Conservation (phyloP, 2,888 invertebrate species). For the Argyresthia goedartella region DNA sequence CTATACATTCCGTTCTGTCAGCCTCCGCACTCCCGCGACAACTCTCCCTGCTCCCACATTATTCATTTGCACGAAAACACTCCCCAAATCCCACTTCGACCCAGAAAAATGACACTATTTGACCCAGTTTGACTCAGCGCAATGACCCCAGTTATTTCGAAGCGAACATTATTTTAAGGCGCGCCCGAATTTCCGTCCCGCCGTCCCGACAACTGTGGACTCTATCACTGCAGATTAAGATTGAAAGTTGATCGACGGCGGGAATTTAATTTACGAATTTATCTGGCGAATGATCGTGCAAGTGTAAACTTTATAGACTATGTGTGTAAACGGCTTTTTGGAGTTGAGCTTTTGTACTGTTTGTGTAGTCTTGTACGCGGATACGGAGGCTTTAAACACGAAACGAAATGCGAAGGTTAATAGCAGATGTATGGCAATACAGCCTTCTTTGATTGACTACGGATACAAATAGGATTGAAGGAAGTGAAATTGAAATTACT, state of each 20-base stretch:
- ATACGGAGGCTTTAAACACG: too few relatives aligned
- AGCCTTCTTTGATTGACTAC: too few relatives aligned
- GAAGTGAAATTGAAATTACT: background rate
- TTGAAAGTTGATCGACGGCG: constrained; percentile 21
- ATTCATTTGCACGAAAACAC: constrained; percentile 46
- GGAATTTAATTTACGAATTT: constrained; percentile 64
- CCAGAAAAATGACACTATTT: constrained; percentile 51
- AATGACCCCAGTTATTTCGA: constrained; percentile 37
- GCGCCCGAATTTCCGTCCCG: constrained; percentile 26
- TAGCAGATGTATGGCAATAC: too few relatives aligned
- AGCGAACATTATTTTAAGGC: constrained; percentile 55
- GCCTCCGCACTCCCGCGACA: too few relatives aligned
- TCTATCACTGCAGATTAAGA: constrained; percentile 21
- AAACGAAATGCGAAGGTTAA: too few relatives aligned
- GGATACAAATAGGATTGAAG: too few relatives aligned
- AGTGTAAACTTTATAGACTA: constrained; percentile 60
- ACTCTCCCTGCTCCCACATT: constrained; percentile 21
- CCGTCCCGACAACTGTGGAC: constrained; percentile 22
- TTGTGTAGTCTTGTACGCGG: too few relatives aligned
- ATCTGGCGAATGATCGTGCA: constrained; percentile 61
- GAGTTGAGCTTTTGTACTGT: background rate
- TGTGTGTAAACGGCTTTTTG: constrained; percentile 43
- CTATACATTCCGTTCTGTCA: too few relatives aligned
- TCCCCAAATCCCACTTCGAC: constrained; percentile 36
- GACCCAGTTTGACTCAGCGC: constrained; percentile 47